These are phyloP conservation scores for Stenichneumon culpator DNA, from an alignment of 2,888 invertebrate genomes.

Conservation along the genomic window DNA sequence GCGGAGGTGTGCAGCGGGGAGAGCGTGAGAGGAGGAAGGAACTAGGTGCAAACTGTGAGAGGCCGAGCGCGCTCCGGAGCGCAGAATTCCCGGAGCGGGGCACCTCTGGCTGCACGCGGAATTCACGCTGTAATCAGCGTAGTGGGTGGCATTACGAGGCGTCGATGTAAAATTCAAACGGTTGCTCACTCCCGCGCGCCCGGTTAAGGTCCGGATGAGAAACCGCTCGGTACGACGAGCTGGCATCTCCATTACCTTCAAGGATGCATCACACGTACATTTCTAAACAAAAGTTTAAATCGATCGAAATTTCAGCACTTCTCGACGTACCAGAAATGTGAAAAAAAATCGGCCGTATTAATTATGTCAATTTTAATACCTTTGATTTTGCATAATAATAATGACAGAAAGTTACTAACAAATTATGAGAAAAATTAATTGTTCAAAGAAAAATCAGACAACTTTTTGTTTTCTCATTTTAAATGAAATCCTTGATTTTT, in stretches of 20 bases:
- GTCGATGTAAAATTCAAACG: conserved; percentile 47
- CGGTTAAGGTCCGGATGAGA: neutral
- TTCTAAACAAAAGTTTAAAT: no score
- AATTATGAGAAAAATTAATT: no score
- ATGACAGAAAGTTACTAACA: no score
- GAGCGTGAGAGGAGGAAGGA: conserved; percentile 20
- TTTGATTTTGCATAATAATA: no score
- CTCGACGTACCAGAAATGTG: no score
- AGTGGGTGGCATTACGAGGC: conserved; percentile 46
- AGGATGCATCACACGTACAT: no score
- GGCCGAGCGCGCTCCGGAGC: conserved; percentile 9
- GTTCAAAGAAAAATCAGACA: no score
- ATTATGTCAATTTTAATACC: no score
- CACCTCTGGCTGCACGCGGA: conserved; percentile 27
- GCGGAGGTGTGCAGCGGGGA: neutral
- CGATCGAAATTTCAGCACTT: no score
- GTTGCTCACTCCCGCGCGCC: neutral
- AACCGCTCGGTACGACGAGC: conserved; percentile 20
- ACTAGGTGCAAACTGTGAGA: neutral
- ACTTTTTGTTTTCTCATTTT: no score
- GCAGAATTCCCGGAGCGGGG: conserved; percentile 16
- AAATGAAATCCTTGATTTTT: no score
- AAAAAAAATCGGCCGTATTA: no score
- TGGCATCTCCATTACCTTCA: neutral
- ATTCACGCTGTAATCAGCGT: conserved; percentile 42